Conservation (phyloP, 2,797 vertebrate genomes). For the Dicrostonyx torquatus region DNA sequence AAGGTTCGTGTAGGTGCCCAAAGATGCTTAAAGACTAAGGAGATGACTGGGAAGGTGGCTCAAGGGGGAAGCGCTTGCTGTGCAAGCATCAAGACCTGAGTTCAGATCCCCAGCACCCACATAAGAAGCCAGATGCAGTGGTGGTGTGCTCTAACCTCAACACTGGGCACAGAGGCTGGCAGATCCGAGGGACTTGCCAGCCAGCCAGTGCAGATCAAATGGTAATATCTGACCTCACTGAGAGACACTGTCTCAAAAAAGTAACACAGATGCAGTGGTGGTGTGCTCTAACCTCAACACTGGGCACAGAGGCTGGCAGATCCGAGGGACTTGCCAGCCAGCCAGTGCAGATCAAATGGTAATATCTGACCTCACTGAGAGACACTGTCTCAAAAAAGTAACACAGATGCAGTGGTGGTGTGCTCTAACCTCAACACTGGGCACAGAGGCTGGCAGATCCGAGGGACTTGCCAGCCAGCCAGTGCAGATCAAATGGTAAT, state of each 20-base stretch:
- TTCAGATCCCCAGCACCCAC: background rate
- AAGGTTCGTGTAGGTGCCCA: background rate
- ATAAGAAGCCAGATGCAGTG: background rate
- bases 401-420: background rate
- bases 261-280: background rate
- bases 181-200: background rate
- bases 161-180: background rate
- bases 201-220: background rate
- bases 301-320: background rate
- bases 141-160: background rate
- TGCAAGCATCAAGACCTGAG: background rate
- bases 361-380: no score
- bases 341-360: background rate
- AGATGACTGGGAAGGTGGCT: background rate
- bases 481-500: background rate
- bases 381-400: no score
- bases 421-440: background rate
- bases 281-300: background rate
- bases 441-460: background rate
- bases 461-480: background rate
- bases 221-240: no score
- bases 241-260: no score
- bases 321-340: background rate
- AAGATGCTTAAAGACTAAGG: background rate
- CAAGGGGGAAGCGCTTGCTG: no score